phyloP scores from a whole-genome alignment of 2,888 invertebrate species.

The Rhingia rostrata region DNA sequence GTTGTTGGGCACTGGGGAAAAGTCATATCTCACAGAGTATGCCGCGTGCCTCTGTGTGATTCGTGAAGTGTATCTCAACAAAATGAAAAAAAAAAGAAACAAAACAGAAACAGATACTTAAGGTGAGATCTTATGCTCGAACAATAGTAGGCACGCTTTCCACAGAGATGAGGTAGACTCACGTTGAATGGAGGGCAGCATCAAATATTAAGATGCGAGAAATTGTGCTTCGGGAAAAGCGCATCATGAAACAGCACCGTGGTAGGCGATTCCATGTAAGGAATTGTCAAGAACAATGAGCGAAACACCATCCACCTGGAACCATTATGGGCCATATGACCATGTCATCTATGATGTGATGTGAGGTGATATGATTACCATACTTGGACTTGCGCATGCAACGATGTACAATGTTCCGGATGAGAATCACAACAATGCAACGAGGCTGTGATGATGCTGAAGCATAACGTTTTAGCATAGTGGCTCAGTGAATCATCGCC shows the following conservation, averaged over 20 bases:
- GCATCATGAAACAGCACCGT: slow-evolving; percentile 8
- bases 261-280: slow-evolving; percentile 38
- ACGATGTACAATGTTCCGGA: slow-evolving; percentile 34
- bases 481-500: slow-evolving; percentile 59
- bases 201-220: slow-evolving; percentile 52
- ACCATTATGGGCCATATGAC: slow-evolving; percentile 40
- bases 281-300: slow-evolving; percentile 67
- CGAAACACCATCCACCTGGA: slow-evolving; percentile 65
- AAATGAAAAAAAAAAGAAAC: slow-evolving; percentile 11
- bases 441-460: slow-evolving; percentile 31
- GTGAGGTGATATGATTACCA: slow-evolving; percentile 58
- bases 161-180: slow-evolving; percentile 13
- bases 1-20: slow-evolving; percentile 24
- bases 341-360: not conserved
- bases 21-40: slow-evolving; percentile 49
- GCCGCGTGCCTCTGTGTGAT: slow-evolving; percentile 34
- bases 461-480: slow-evolving; percentile 31
- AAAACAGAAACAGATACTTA: slow-evolving; percentile 44
- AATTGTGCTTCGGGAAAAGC: slow-evolving; percentile 42
- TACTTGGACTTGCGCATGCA: slow-evolving; percentile 35
- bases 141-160: slow-evolving; percentile 57
- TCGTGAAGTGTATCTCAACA: slow-evolving; percentile 41
- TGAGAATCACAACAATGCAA: slow-evolving; percentile 54
- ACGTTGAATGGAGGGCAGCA: slow-evolving; percentile 37
- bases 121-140: slow-evolving; percentile 61